Evolutionary conservation across 2,888 invertebrate genomes (phyloP).

Genomic region (Monochamus alternatus): DNA sequence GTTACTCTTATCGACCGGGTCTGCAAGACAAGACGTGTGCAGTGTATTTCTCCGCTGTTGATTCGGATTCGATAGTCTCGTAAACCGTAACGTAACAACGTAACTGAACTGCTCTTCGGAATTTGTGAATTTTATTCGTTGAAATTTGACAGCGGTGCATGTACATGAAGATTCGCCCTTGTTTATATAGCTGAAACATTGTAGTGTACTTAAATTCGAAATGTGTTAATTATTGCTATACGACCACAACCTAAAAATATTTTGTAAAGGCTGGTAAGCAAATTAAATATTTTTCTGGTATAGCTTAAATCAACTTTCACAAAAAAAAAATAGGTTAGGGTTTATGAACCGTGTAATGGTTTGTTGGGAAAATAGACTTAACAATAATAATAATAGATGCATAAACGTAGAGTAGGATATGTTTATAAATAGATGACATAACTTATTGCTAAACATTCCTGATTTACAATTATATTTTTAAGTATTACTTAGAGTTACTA

Average conservation of each 20-base stretch:
- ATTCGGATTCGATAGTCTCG: constrained; percentile 24
- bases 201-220: constrained; percentile 5
- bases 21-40: background rate
- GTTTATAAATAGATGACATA: background rate
- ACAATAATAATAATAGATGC: background rate
- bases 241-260: background rate
- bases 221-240: constrained; percentile 11
- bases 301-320: constrained; percentile 7
- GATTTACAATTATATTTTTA: constrained; percentile 9
- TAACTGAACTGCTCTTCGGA: background rate
- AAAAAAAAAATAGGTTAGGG: constrained; percentile 27
- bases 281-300: background rate
- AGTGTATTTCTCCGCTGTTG: constrained; percentile 5
- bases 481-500: constrained; percentile 8
- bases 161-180: constrained; percentile 5
- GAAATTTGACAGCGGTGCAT: constrained; percentile 24
- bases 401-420: background rate
- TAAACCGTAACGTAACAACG: background rate
- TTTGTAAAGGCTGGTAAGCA: constrained; percentile 11
- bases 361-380: constrained; percentile 21
- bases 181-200: background rate
- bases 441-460: constrained; percentile 5
- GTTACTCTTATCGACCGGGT: constrained; percentile 32
- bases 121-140: background rate
- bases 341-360: constrained; percentile 35